Evolutionary conservation across 2,797 vertebrate genomes (phyloP).

Genomic region (Florisuga fusca): DNA sequence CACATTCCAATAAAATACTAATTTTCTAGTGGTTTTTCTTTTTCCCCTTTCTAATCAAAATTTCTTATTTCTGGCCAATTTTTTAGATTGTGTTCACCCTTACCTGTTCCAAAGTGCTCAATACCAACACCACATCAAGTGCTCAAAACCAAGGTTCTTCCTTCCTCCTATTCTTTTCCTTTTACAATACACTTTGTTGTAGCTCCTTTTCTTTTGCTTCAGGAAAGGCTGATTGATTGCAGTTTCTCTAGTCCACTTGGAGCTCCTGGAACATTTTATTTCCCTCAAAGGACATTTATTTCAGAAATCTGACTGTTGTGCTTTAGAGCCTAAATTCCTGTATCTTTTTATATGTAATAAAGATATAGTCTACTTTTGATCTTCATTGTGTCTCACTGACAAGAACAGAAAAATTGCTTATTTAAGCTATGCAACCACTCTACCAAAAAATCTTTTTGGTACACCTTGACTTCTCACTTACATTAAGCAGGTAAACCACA

Average conservation of each 20-base stretch:
- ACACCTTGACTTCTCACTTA: neutral
- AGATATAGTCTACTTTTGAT: neutral
- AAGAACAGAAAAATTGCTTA: slow-evolving; percentile 4
- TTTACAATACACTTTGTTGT: neutral
- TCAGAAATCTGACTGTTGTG: neutral
- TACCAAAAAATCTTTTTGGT: neutral
- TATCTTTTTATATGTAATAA: neutral
- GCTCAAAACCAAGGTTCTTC: neutral
- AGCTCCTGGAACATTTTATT: neutral
- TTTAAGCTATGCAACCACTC: neutral
- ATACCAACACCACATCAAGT: neutral
- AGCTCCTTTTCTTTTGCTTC: neutral
- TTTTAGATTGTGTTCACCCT: neutral
- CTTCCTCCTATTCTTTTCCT: neutral
- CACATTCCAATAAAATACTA: neutral
- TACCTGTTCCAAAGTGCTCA: neutral
- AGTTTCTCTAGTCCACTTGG: neutral
- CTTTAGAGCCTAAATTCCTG: neutral
- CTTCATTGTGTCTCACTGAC: neutral
- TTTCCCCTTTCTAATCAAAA: neutral
- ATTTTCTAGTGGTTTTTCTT: neutral
- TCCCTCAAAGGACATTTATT: neutral
- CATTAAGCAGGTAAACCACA: neutral
- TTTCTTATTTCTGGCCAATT: neutral
- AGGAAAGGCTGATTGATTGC: neutral